Conservation (phyloP, 2,888 invertebrate genomes). For the Chrysolina oricalcia region DNA sequence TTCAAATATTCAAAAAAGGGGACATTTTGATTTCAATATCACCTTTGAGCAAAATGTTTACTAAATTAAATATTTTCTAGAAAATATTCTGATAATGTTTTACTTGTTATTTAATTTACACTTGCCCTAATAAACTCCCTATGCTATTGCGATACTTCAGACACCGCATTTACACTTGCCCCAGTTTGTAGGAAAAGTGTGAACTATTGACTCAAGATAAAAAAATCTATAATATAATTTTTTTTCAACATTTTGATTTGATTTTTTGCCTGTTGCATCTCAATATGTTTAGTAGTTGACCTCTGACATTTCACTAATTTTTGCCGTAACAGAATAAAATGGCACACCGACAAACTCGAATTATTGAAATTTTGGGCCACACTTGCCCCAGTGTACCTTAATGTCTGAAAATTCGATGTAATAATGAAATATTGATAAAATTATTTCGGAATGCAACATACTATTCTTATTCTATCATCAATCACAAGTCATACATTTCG, state of each 20-base stretch:
- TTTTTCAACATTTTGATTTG: too few species aligned
- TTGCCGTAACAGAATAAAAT: not conserved
- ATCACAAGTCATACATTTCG: too few species aligned
- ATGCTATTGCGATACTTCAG: not conserved
- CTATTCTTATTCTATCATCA: too few species aligned
- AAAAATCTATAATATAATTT: not conserved
- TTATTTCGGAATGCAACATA: too few species aligned
- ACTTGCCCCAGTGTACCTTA: not conserved
- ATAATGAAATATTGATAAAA: too few species aligned
- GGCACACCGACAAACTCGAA: not conserved
- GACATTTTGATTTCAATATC: slow-evolving; percentile 10
- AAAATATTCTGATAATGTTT: slow-evolving; percentile 5
- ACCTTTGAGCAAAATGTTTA: slow-evolving; percentile 4
- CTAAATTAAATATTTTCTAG: slow-evolving; percentile 6
- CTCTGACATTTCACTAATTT: not conserved
- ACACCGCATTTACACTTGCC: slow-evolving; percentile 3
- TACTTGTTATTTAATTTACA: slow-evolving; percentile 10
- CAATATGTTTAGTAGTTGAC: not conserved
- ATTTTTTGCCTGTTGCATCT: too few species aligned
- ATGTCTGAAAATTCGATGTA: too few species aligned
- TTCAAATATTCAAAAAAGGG: not conserved
- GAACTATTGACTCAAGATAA: not conserved
- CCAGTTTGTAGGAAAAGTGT: not conserved
- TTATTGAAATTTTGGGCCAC: not conserved
- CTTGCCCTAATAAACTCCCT: slow-evolving; percentile 9